phyloP scores from a whole-genome alignment of 92 coral and sea anemone species.

The Zoanthus solanderi region DNA sequence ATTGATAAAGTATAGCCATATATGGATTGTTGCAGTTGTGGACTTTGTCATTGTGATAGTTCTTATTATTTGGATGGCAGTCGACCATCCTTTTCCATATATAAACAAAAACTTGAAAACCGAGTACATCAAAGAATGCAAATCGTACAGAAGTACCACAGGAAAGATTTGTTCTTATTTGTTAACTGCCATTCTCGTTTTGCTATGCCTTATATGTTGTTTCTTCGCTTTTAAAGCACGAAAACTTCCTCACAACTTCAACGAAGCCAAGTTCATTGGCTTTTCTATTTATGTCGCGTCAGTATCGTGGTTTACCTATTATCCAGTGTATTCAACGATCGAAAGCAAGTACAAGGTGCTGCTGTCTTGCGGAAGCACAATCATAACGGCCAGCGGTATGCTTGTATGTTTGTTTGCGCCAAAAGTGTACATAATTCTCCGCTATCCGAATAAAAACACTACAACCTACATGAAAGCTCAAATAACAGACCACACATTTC shows the following conservation, averaged over 20 bases:
- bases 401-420: conserved; percentile 85
- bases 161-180: conserved; percentile 68
- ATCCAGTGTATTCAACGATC: conserved; percentile 76
- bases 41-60: conserved; percentile 51
- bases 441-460: conserved; percentile 80
- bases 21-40: conserved; percentile 59
- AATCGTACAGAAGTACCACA: neutral
- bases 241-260: conserved; percentile 85
- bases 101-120: conserved; percentile 61
- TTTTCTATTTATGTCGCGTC: conserved; percentile 76
- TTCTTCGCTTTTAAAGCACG: conserved; percentile 84
- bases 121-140: conserved; percentile 61
- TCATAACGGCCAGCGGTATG: conserved; percentile 80
- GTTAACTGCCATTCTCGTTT: conserved; percentile 62
- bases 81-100: conserved; percentile 66
- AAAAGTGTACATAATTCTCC: conserved; percentile 79
- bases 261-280: conserved; percentile 89
- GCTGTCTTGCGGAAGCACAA: conserved; percentile 69
- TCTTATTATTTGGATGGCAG: conserved; percentile 63
- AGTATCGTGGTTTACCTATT: conserved; percentile 79
- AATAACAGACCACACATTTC: conserved; percentile 78
- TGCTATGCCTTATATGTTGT: conserved; percentile 68
- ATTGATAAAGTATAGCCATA: conserved; percentile 62
- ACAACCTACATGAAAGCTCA: conserved; percentile 78
- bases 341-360: conserved; percentile 70